These are phyloP conservation scores for Micrasema minimum DNA, from an alignment of 1,140 invertebrate species.

Conservation along the genomic window DNA sequence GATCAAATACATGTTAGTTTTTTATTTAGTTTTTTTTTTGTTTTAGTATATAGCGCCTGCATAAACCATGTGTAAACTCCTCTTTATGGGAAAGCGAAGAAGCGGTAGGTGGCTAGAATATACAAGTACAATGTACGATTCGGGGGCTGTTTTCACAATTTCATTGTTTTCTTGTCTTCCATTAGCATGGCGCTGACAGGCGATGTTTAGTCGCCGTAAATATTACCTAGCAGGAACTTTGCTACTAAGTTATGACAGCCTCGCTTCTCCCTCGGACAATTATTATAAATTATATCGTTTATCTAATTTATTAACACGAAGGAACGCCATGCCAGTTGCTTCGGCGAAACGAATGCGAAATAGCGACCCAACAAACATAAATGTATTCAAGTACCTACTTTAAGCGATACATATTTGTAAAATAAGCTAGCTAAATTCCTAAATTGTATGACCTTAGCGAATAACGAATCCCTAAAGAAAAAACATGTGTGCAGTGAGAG, in stretches of 20 bases:
- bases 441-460: background rate
- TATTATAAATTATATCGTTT: constrained; percentile 42
- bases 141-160: no score
- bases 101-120: no score
- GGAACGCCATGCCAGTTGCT: constrained; percentile 5
- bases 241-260: constrained; percentile 44
- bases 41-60: no score
- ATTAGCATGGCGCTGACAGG: constrained; percentile 45
- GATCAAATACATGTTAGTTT: no score
- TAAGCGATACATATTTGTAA: background rate
- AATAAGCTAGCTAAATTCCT: background rate
- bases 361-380: background rate
- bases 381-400: background rate
- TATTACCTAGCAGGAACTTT: constrained; percentile 41
- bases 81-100: no score
- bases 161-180: no score
- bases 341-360: background rate
- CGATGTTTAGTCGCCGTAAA: constrained; percentile 52
- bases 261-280: constrained; percentile 32
- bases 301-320: constrained; percentile 28
- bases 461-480: background rate
- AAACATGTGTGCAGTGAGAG: background rate
- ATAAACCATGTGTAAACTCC: no score
- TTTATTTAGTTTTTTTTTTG: no score
- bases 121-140: no score